Evolutionary conservation across 2,797 vertebrate species (phyloP), one percentile per base, ranked within the genome.

Genomic region (Gymnocypris eckloni): DNA sequence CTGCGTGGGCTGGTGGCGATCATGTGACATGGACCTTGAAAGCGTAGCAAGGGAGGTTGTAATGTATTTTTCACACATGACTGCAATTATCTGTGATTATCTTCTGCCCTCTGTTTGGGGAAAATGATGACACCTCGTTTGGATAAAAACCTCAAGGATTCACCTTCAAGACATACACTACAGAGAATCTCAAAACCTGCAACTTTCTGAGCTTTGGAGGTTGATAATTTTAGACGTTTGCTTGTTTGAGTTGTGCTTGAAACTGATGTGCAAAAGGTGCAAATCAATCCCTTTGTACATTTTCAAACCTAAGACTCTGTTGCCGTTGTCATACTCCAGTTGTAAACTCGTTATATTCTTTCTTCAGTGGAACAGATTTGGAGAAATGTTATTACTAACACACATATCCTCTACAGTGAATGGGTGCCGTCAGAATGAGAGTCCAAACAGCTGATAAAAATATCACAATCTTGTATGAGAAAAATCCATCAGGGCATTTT

Each of bases 61-160:
- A 56, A 37, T 76, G 33, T 86, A 89, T 90, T 86, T 43, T 90
- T 89, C 84, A 87, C 85, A 88, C 20, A 9, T 87, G 83, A 86
- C 81, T 79, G 75, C 89, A 89, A 90, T 88, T 90, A 77, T 72
- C 39, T 66, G 61, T 88, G 85, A 90, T 92, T 89, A 90, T 90
- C 75, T 81, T 61, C 72, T 39, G 84, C 39, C 87, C 86, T 71
- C 20, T 84, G 48, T 86, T 85, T 87, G 80, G 43, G 4, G 83
- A 71, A 81, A 71, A 50, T 25, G 59, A 76, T 86, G 85, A 82
- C 87, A 79, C 81, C n/a, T 71, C 61, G 67, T 84, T 59, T 33
- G n/a, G 15, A 61, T 43, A 25, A 54, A 67, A 82, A 71, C 76
- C 54, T 59, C 75, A 86, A 66, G 82, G 81, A 78, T 76, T 90